A percentile compares a stretch with the other conserved stretches of the same genome.
Conservation (phyloP, 1,140 invertebrate genomes). For the Hylyphantes graminicola region DNA sequence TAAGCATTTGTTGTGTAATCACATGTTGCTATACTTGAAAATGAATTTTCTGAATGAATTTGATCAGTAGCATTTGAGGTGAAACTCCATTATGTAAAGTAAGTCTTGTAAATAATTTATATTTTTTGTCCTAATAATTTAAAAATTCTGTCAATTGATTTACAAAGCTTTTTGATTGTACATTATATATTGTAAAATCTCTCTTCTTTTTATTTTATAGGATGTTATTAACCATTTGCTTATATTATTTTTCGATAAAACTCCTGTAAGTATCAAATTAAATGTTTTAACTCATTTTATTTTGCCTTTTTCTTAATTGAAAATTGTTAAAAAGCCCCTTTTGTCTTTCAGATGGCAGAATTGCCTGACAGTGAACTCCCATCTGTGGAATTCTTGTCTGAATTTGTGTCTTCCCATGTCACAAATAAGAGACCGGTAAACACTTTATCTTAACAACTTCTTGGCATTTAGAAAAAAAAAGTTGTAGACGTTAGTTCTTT, state of each 20-base stretch:
- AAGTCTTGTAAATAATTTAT: no score
- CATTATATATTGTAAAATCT: no score
- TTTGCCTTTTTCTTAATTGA: slow-evolving; percentile 5
- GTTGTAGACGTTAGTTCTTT: no score
- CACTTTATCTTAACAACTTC: not conserved
- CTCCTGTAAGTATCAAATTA: slow-evolving; percentile 66
- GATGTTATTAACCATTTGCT: slow-evolving; percentile 70
- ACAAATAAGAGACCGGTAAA: slow-evolving; percentile 45
- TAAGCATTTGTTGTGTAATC: no score
- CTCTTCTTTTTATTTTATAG: slow-evolving; percentile 64
- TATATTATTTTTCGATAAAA: slow-evolving; percentile 69
- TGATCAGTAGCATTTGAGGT: no score
- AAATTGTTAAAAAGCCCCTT: not conserved
- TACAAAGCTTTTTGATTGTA: no score
- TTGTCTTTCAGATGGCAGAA: slow-evolving; percentile 59
- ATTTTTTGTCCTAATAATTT: no score
- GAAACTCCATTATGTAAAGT: no score
- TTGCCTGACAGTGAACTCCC: slow-evolving; percentile 50
- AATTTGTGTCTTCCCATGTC: slow-evolving; percentile 59
- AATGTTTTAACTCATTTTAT: slow-evolving; percentile 22
- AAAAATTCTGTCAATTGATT: no score
- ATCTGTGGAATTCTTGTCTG: slow-evolving; percentile 60
- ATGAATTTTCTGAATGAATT: no score
- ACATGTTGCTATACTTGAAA: no score
- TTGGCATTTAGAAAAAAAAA: no score